Conservation (phyloP, 2,113 vertebrate genomes). For the Syngnathus scovelli region DNA sequence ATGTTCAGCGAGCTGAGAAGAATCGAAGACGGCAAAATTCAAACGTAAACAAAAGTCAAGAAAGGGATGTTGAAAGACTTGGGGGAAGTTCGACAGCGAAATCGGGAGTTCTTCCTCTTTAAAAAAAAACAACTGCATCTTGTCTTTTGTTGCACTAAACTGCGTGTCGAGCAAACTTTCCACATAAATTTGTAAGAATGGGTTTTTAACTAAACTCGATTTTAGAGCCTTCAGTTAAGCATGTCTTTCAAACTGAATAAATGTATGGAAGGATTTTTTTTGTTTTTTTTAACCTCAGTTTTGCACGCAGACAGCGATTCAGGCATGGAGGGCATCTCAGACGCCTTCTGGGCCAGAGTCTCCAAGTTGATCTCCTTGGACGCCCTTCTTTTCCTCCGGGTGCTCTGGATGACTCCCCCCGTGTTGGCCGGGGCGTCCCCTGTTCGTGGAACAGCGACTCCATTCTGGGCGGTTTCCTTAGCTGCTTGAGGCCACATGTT, state of each 20-base stretch:
- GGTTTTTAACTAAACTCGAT: not conserved
- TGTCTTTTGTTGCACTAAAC: not conserved
- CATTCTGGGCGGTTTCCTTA: constrained; percentile 62
- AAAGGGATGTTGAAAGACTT: constrained; percentile 34
- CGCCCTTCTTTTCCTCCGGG: constrained; percentile 75
- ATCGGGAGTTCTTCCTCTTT: constrained; percentile 59
- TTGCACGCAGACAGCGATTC: constrained; percentile 76
- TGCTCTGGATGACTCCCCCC: constrained; percentile 87
- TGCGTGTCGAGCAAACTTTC: not conserved
- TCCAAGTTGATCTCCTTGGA: constrained; percentile 95
- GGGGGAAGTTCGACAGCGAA: constrained; percentile 54
- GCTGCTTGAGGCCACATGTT: constrained; percentile 48
- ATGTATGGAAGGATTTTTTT: not conserved
- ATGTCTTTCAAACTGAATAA: not conserved
- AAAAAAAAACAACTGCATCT: constrained; percentile 4
- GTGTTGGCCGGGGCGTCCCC: constrained; percentile 67
- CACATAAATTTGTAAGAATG: not conserved
- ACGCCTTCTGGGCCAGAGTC: constrained; percentile 91
- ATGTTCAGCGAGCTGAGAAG: not conserved
- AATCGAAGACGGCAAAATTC: constrained; percentile 12
- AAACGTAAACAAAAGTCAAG: constrained; percentile 17
- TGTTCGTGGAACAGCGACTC: constrained; percentile 29
- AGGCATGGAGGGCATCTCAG: constrained; percentile 70
- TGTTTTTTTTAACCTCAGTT: constrained; percentile 4
- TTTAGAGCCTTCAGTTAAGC: too few species aligned